These are phyloP conservation scores for Etia nguti DNA, from an alignment of 2,113 vertebrate species.

Conservation along the genomic window DNA sequence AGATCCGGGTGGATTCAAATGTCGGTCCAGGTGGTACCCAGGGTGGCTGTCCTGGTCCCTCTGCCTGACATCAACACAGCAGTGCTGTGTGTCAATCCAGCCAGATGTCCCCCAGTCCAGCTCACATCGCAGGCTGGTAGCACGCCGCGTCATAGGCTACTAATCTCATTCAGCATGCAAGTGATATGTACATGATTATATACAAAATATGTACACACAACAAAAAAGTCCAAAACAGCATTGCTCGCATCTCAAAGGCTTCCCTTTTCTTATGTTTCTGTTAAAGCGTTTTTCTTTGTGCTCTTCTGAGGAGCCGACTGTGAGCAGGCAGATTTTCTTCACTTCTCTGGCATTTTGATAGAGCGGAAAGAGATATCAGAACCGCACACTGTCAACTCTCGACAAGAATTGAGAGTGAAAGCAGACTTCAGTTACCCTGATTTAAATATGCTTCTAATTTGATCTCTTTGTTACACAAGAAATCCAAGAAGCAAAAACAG, in stretches of 20 bases:
- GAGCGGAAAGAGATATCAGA: not conserved
- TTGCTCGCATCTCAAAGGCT: not conserved
- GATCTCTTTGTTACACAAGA: not conserved
- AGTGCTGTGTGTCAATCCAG: conserved; percentile 20
- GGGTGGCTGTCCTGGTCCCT: conserved; percentile 61
- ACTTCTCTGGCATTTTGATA: not conserved
- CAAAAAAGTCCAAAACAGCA: conserved; percentile 54
- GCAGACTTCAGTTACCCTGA: not conserved
- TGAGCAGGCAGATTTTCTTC: not conserved
- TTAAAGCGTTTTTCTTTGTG: conserved; percentile 9
- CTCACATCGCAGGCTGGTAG: conserved; percentile 34
- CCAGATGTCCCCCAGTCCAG: conserved; percentile 33
- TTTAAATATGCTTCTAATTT: not conserved
- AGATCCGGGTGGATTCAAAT: conserved; percentile 28
- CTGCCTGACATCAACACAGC: conserved; percentile 26
- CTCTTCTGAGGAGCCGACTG: not conserved
- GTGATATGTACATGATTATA: conserved; percentile 16
- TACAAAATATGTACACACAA: conserved; percentile 28
- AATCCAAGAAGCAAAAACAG: not conserved
- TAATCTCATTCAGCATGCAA: conserved; percentile 52
- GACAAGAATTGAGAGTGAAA: conserved; percentile 4
- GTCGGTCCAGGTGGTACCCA: conserved; percentile 36
- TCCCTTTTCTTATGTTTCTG: not conserved
- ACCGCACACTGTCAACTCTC: not conserved
- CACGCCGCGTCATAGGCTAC: conserved; percentile 7